Percentiles rank a stretch among this genome's conserved stretches.
These are phyloP conservation scores for Orthosia gracilis DNA, from an alignment of 2,888 invertebrate species.

Conservation along the genomic window DNA sequence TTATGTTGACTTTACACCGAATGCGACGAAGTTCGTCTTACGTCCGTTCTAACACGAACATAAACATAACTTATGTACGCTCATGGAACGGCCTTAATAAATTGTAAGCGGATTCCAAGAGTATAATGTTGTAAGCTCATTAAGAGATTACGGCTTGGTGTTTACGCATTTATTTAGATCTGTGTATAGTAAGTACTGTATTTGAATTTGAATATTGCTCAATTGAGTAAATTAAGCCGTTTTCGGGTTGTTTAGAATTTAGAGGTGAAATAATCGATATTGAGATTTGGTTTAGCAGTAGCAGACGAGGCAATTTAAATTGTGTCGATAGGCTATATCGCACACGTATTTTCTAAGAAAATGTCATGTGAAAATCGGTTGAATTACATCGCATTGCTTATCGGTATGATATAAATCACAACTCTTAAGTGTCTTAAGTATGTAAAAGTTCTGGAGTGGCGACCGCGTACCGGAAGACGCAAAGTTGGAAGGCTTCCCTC, in stretches of 20 bases:
- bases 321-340: no score
- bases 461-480: no score
- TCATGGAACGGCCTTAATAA: constrained; percentile 59
- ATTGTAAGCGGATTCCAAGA: constrained; percentile 64
- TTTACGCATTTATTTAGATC: constrained; percentile 55
- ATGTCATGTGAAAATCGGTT: no score
- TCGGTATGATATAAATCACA: no score
- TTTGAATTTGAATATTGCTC: constrained; percentile 21
- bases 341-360: no score
- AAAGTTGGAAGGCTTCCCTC: no score
- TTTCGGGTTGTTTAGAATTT: neutral
- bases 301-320: no score
- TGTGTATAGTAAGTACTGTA: constrained; percentile 14
- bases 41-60: constrained; percentile 49
- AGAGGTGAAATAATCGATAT: neutral
- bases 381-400: no score
- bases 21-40: constrained; percentile 50
- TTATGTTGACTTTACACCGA: constrained; percentile 56
- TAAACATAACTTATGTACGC: constrained; percentile 59
- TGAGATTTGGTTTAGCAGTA: neutral
- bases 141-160: constrained; percentile 59
- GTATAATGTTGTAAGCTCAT: constrained; percentile 65
- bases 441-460: no score
- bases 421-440: no score
- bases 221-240: constrained; percentile 26